Conservation (phyloP, 2,797 vertebrate genomes). For the Valencia hispanica region DNA sequence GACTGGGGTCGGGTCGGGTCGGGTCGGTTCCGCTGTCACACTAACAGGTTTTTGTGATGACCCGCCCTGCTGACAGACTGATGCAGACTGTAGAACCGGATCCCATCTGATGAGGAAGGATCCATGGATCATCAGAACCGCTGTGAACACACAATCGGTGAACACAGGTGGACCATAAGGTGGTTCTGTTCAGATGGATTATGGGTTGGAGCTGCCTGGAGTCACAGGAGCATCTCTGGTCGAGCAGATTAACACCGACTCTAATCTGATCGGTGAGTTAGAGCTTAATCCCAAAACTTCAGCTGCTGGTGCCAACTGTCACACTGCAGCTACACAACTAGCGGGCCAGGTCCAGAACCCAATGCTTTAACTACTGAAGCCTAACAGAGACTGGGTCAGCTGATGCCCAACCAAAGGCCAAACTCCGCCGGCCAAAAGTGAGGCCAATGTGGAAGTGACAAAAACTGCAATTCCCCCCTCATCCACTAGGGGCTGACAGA, state of each 20-base stretch:
- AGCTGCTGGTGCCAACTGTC: constrained; percentile 51
- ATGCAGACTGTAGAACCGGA: background rate
- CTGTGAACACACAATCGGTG: background rate
- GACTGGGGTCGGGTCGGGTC: background rate
- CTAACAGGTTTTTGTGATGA: too few species aligned
- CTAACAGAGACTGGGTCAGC: background rate
- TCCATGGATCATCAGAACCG: background rate
- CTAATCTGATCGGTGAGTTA: constrained; percentile 48
- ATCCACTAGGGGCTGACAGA: too few species aligned
- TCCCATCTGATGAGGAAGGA: background rate
- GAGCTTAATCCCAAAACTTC: constrained; percentile 39
- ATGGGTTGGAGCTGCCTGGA: background rate
- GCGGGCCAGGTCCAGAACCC: background rate
- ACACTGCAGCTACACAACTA: constrained; percentile 2
- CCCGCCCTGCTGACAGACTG: background rate
- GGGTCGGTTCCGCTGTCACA: background rate
- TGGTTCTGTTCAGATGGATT: background rate
- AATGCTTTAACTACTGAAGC: too few species aligned
- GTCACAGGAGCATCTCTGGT: background rate
- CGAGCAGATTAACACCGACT: constrained; percentile 34
- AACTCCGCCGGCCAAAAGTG: too few species aligned
- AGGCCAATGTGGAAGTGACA: too few species aligned
- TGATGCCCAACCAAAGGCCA: too few species aligned
- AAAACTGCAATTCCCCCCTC: too few species aligned
- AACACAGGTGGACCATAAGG: background rate